These are phyloP conservation scores for Philotrypesis tridentata DNA, from an alignment of 1,140 invertebrate genomes.

Conservation along the genomic window DNA sequence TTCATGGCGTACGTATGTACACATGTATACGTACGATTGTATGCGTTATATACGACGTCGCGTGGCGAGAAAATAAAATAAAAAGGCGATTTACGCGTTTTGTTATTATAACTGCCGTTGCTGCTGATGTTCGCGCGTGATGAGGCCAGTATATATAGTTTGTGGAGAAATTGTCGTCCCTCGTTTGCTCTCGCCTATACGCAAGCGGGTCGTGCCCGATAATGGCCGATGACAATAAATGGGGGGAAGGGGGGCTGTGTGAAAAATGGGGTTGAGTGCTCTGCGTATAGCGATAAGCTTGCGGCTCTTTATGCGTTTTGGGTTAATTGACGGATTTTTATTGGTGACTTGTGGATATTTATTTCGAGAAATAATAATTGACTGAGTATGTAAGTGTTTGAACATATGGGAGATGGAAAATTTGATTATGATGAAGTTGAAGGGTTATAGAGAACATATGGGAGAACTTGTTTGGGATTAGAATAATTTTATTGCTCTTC, in stretches of 20 bases:
- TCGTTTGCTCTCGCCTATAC: background rate
- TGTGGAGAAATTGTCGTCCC: background rate
- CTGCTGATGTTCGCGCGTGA: background rate
- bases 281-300: background rate
- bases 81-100: background rate
- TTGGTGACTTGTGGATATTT: background rate
- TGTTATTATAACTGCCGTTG: background rate
- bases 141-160: no score
- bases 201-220: background rate
- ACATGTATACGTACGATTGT: no score
- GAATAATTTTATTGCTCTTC: no score
- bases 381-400: no score
- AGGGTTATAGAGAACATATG: no score
- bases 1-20: conserved; percentile 9
- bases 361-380: background rate
- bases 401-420: no score
- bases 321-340: no score
- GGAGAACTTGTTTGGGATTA: no score
- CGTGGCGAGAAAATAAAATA: background rate
- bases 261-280: background rate
- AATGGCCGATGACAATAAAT: background rate
- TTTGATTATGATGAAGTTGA: no score
- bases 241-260: background rate
- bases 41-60: no score
- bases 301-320: background rate